Evolutionary conservation across 2,888 invertebrate genomes (phyloP).

Genomic region (Ectemnius lituratus): DNA sequence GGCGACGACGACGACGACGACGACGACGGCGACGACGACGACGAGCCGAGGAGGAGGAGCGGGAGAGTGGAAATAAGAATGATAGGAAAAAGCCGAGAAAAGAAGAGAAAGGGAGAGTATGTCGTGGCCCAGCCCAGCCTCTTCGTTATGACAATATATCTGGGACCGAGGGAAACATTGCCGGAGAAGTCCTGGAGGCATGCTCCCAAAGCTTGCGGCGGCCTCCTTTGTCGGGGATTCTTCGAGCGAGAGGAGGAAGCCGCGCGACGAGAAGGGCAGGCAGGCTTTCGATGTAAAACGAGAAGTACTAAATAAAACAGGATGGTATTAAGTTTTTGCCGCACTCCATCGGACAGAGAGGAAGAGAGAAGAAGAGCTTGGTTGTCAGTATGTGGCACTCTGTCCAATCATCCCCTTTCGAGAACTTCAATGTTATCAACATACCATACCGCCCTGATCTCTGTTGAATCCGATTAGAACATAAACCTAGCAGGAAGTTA

Average conservation of each 20-base stretch:
- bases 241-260: constrained; percentile 65
- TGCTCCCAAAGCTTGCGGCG: constrained; percentile 63
- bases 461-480: neutral
- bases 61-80: neutral
- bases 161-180: constrained; percentile 64
- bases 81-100: constrained; percentile 13
- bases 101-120: constrained; percentile 35
- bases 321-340: constrained; percentile 60
- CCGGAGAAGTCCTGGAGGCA: constrained; percentile 63
- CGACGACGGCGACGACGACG: neutral
- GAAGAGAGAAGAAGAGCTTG: neutral
- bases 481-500: neutral
- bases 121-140: constrained; percentile 43
- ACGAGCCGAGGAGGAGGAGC: constrained; percentile 2
- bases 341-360: constrained; percentile 13
- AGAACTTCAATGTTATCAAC: neutral
- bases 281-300: constrained; percentile 50
- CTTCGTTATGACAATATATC: constrained; percentile 64
- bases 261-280: constrained; percentile 42
- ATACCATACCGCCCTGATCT: neutral
- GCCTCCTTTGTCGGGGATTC: constrained; percentile 74
- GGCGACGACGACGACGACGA: neutral
- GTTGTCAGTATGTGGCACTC: neutral
- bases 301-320: constrained; percentile 58
- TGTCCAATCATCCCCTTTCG: neutral